These are phyloP conservation scores for Plumapathes pennacea DNA, from an alignment of 92 coral and sea anemone genomes.

Conservation along the genomic window DNA sequence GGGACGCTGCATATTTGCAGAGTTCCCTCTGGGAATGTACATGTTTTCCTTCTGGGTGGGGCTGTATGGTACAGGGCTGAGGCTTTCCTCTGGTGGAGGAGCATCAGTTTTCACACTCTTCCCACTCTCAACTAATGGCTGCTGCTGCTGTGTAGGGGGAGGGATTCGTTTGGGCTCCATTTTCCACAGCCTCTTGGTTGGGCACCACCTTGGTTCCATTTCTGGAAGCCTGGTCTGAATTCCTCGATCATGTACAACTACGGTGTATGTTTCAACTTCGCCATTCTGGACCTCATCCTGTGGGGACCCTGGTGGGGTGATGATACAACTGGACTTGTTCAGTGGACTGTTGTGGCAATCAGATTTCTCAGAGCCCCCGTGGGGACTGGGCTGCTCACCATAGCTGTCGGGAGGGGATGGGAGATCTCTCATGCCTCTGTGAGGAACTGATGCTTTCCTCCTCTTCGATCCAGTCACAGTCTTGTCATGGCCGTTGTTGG, in stretches of 20 bases:
- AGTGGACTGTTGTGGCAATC: slow-evolving; percentile 54
- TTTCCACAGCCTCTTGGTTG: slow-evolving; percentile 15
- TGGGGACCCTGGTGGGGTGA: slow-evolving; percentile 91
- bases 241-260: slow-evolving; percentile 80
- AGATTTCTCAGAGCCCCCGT: slow-evolving; percentile 48
- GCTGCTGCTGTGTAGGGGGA: slow-evolving; percentile 16
- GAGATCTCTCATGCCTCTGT: slow-evolving; percentile 31
- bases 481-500: slow-evolving; percentile 2
- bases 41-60: slow-evolving; percentile 49
- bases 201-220: background rate
- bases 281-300: slow-evolving; percentile 63
- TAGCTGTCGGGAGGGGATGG: slow-evolving; percentile 56
- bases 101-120: slow-evolving; percentile 13
- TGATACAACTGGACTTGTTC: slow-evolving; percentile 74
- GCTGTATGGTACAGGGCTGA: slow-evolving; percentile 10
- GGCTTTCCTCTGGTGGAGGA: slow-evolving; percentile 28
- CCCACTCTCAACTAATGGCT: slow-evolving; percentile 19
- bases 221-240: slow-evolving; percentile 72
- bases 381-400: slow-evolving; percentile 51
- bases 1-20: slow-evolving; percentile 34
- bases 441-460: slow-evolving; percentile 62
- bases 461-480: slow-evolving; percentile 53
- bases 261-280: slow-evolving; percentile 71
- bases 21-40: slow-evolving; percentile 40
- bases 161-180: slow-evolving; percentile 23